phyloP scores from a whole-genome alignment of 2,113 vertebrate genomes.

The Petaurus breviceps region DNA sequence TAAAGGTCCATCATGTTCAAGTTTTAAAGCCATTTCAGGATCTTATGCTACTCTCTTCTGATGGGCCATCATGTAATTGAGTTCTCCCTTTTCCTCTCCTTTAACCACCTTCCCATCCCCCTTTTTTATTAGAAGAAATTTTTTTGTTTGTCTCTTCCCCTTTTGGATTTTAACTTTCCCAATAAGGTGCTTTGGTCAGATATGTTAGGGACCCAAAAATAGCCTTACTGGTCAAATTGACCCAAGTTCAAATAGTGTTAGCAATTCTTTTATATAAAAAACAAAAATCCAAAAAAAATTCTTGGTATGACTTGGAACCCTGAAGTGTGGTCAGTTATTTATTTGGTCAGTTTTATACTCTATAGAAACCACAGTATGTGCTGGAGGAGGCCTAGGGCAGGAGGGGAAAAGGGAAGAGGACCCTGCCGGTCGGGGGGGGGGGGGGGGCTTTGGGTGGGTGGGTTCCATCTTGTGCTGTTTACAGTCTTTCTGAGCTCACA shows the following conservation, averaged over 20 bases:
- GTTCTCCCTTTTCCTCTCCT: neutral
- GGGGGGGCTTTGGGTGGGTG: constrained; percentile 29
- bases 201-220: constrained; percentile 44
- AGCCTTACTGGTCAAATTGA: constrained; percentile 76
- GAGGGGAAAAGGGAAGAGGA: neutral
- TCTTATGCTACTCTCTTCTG: neutral
- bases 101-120: neutral
- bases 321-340: constrained; percentile 72
- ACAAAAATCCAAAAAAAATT: neutral
- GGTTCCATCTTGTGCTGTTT: constrained; percentile 46
- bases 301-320: constrained; percentile 57
- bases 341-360: constrained; percentile 75
- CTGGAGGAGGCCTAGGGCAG: constrained; percentile 28
- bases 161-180: constrained; percentile 25
- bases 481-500: constrained; percentile 39
- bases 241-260: constrained; percentile 63
- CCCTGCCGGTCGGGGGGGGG: constrained; percentile 33
- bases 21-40: neutral
- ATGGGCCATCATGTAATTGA: constrained; percentile 26
- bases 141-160: constrained; percentile 34
- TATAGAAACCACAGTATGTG: constrained; percentile 56
- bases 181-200: constrained; percentile 69
- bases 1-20: neutral
- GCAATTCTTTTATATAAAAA: constrained; percentile 67
- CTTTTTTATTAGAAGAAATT: constrained; percentile 24